Evolutionary conservation across 2,888 invertebrate genomes (phyloP).

Genomic region (Drosophila emarginata): DNA sequence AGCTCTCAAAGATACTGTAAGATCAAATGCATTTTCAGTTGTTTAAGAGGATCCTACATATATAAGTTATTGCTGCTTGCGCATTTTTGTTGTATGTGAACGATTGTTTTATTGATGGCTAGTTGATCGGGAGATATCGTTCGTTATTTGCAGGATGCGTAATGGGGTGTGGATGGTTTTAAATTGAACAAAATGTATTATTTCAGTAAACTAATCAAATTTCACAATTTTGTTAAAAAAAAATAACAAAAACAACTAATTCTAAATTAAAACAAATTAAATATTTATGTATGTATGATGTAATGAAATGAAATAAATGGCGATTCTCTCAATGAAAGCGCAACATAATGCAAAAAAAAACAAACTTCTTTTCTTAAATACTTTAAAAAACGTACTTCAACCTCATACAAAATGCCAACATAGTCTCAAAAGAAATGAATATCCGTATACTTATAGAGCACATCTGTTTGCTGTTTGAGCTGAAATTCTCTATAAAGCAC

Average conservation of each 20-base stretch:
- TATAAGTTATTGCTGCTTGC: slow-evolving; percentile 5
- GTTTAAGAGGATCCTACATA: not conserved
- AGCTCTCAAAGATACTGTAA: slow-evolving; percentile 7
- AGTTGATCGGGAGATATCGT: not conserved
- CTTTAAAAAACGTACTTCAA: too few relatives aligned
- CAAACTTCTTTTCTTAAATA: not conserved
- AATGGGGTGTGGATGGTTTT: not conserved
- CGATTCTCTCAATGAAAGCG: not conserved
- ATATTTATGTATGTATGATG: slow-evolving; percentile 5
- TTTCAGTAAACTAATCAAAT: slow-evolving; percentile 1
- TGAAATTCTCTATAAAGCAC: too few relatives aligned
- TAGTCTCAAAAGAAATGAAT: too few relatives aligned
- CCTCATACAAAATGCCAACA: too few relatives aligned
- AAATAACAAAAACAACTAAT: not conserved
- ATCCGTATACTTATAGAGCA: too few relatives aligned
- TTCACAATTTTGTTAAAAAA: slow-evolving; percentile 2
- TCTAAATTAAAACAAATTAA: slow-evolving; percentile 6
- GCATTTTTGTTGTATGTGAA: slow-evolving; percentile 2
- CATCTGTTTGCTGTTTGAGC: too few relatives aligned
- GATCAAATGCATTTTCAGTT: slow-evolving; percentile 1
- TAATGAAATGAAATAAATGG: slow-evolving; percentile 7
- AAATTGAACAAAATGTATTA: slow-evolving; percentile 3
- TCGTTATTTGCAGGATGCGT: not conserved
- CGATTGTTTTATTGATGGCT: not conserved
- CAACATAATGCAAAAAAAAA: not conserved